Conservation (phyloP, 2,888 invertebrate species). For the Dryomyza anilis region DNA sequence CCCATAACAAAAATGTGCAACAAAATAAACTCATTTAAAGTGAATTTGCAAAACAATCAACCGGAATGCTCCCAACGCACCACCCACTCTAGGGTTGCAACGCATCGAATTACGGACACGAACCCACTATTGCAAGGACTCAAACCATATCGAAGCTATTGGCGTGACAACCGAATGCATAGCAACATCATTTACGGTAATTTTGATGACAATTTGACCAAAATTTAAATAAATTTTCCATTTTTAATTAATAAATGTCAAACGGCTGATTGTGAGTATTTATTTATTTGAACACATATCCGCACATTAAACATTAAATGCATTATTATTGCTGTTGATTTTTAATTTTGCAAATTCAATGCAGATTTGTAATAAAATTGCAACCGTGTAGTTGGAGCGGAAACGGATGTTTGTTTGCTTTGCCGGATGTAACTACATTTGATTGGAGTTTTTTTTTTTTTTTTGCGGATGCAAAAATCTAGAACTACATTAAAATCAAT, state of each 20-base stretch:
- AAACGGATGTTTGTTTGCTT: slow-evolving; percentile 17
- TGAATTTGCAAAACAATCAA: no score
- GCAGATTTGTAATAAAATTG: slow-evolving; percentile 2
- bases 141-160: neutral
- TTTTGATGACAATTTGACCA: slow-evolving; percentile 55
- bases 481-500: no score
- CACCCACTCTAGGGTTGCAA: neutral
- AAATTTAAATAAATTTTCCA: slow-evolving; percentile 56
- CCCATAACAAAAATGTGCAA: no score
- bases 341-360: slow-evolving; percentile 3
- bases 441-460: no score
- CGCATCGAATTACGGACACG: neutral
- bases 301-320: neutral
- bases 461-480: no score
- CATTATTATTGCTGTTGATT: neutral
- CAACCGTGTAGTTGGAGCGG: no score
- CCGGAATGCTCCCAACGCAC: neutral
- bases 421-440: slow-evolving; percentile 11
- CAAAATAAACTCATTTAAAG: neutral
- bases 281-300: slow-evolving; percentile 41
- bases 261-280: slow-evolving; percentile 46
- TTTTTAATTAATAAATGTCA: slow-evolving; percentile 59
- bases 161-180: no score
- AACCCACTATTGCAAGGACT: neutral
- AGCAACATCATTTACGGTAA: slow-evolving; percentile 32